Base-by-base conservation (phyloP, 2,113 vertebrate genomes). In the Petroica traversi region DNA sequence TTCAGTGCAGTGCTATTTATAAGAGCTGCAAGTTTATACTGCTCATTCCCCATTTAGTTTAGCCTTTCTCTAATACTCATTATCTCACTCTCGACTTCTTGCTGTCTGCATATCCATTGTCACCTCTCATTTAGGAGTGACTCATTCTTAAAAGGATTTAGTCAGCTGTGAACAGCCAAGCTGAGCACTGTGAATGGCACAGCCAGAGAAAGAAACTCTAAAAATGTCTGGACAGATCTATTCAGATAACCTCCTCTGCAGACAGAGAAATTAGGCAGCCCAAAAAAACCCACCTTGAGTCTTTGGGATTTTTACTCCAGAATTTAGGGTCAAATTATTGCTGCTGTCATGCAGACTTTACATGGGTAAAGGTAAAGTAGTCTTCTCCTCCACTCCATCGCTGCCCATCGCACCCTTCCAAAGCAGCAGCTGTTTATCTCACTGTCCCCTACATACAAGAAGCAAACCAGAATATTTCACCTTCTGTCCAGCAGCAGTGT, bases 71-170 rank as follows among this genome's bases (percentile, higher is more conserved):
- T 92, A 92, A 89, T 87, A 79, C 52, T 90, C 67, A 86, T 93
- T 94, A 95, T 92, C 88, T 92, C 79, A 88, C 51, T 95, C 92
- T 58, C 7, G 34, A 85, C 85, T 96, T 92, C 95, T 93, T 3
- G 1, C 90, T 93, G 92, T 80, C 95, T 93, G 72, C 88, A 45
- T 63, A 92, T 88, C 85, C 79, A 88, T 59, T 97, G 96, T 95
- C 88, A 96, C 88, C 88, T 96, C 90, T 90, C 90, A 86, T 94
- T 94, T 80, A 69, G 64, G 68, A 94, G 51, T 92, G 88, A 96
- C 67, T 96, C 90, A 96, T 63, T 97, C 92, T 92, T 63, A 59
- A 94, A 89, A 93, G 82, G 95, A 94, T 94, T 96, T 95, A 96
- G 93, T 96, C 92, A 96, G 88, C 93, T 95, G 90, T 92, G 93